phyloP scores from a whole-genome alignment of 2,113 vertebrate species.

The Fukomys damarensis region DNA sequence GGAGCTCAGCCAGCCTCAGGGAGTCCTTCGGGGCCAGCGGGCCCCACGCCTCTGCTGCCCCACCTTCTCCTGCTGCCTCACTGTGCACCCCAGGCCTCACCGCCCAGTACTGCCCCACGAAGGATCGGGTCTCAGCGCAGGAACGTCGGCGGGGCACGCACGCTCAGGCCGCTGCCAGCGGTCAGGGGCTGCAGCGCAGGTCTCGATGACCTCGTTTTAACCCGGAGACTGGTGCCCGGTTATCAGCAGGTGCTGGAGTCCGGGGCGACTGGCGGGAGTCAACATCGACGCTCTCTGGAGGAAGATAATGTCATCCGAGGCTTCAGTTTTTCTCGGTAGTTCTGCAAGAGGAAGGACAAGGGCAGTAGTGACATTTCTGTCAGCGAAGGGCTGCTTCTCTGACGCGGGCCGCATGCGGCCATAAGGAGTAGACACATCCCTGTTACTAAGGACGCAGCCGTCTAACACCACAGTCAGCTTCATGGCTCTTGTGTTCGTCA shows the following conservation, averaged over 20 bases:
- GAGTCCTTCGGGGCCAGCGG: background rate
- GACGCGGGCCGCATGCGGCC: background rate
- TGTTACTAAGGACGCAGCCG: background rate
- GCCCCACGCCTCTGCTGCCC: background rate
- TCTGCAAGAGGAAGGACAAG: background rate
- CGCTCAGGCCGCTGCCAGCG: background rate
- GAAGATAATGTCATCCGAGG: background rate
- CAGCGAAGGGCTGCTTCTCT: too few relatives aligned
- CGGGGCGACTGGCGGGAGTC: background rate
- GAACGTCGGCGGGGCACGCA: background rate
- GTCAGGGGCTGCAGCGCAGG: background rate
- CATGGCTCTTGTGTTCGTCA: too few relatives aligned
- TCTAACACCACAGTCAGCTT: too few relatives aligned
- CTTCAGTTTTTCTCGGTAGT: background rate
- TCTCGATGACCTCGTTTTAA: background rate
- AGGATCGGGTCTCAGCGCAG: background rate
- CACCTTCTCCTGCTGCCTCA: background rate
- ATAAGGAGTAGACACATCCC: background rate
- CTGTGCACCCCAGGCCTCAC: background rate
- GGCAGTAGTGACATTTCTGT: background rate
- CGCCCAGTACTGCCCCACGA: background rate
- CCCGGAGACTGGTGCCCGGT: background rate
- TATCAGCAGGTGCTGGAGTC: background rate
- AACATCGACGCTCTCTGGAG: background rate
- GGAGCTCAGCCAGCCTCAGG: background rate